phyloP scores from a whole-genome alignment of 2,888 invertebrate species.

The Eupithecia vulgata region DNA sequence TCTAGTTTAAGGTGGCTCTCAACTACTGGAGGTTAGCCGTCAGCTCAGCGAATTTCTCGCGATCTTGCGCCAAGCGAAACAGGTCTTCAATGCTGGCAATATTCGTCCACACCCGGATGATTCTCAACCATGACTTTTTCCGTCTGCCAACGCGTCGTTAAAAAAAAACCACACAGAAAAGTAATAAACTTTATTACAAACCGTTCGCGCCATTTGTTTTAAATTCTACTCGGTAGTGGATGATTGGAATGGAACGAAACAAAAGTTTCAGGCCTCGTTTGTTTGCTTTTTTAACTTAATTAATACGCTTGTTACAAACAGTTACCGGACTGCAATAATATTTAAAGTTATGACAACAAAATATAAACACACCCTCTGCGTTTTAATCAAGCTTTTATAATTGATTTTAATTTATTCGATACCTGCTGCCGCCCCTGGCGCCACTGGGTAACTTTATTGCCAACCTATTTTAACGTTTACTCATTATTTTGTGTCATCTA shows the following conservation, averaged over 20 bases:
- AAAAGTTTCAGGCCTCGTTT: conserved; percentile 57
- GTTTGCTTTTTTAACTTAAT: conserved; percentile 66
- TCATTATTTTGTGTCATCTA: not conserved
- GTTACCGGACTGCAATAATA: conserved; percentile 53
- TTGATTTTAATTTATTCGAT: conserved; percentile 30
- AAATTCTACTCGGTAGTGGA: conserved; percentile 47
- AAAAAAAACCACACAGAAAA: too few relatives aligned
- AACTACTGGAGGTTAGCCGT: too few relatives aligned
- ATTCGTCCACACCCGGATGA: too few relatives aligned
- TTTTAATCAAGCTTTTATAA: conserved; percentile 50
- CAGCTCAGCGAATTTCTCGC: too few relatives aligned
- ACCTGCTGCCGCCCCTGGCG: not conserved
- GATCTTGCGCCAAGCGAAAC: too few relatives aligned
- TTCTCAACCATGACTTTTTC: too few relatives aligned
- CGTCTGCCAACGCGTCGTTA: too few relatives aligned
- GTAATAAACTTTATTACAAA: conserved; percentile 13
- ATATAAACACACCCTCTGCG: conserved; percentile 51
- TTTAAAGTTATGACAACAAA: conserved; percentile 47
- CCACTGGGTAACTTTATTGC: not conserved
- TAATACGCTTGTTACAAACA: conserved; percentile 60
- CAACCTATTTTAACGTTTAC: not conserved
- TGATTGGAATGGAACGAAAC: conserved; percentile 50
- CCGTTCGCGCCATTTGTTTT: conserved; percentile 39
- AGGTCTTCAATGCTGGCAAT: too few relatives aligned
- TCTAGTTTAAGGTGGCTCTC: too few relatives aligned